A percentile compares a stretch with the other conserved stretches of the same genome.
phyloP scores from a whole-genome alignment of 2,113 vertebrate genomes.

The Chascanopsetta lugubris region DNA sequence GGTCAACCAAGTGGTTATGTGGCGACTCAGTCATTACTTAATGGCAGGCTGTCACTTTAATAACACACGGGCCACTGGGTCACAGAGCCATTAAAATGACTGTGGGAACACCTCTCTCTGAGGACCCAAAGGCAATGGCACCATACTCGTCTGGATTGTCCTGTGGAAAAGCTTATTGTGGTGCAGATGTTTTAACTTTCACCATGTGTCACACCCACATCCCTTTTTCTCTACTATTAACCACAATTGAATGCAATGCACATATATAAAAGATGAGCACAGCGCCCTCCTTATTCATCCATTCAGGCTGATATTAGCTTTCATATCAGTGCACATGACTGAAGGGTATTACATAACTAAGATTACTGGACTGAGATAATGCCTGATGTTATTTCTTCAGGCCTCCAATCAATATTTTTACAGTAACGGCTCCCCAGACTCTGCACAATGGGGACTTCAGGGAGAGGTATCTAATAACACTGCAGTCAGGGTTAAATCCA shows the following conservation, averaged over 20 bases:
- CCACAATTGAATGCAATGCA: slow-evolving; percentile 25
- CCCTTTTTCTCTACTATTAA: slow-evolving; percentile 26
- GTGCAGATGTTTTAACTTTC: slow-evolving; percentile 18
- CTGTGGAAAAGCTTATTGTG: slow-evolving; percentile 26
- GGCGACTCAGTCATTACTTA: slow-evolving; percentile 68
- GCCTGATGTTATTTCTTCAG: slow-evolving; percentile 33
- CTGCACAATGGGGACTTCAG: slow-evolving; percentile 21
- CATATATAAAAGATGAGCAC: slow-evolving; percentile 17
- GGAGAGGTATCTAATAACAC: slow-evolving; percentile 33
- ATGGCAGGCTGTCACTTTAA: slow-evolving; percentile 66
- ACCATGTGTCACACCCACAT: background rate
- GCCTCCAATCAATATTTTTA: slow-evolving; percentile 60
- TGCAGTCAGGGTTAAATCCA: slow-evolving; percentile 29
- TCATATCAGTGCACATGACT: slow-evolving; percentile 21
- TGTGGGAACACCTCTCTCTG: slow-evolving; percentile 39
- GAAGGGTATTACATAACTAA: slow-evolving; percentile 17
- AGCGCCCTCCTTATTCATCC: background rate
- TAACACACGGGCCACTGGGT: slow-evolving; percentile 53
- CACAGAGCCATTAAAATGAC: slow-evolving; percentile 49
- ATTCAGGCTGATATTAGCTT: slow-evolving; percentile 30
- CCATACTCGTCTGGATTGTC: background rate
- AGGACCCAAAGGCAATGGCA: slow-evolving; percentile 25
- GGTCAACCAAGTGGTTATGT: slow-evolving; percentile 66
- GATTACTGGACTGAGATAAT: slow-evolving; percentile 22
- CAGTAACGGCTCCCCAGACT: slow-evolving; percentile 60